Conservation (phyloP, 1,140 invertebrate species). For the Dufourea novaeangliae region DNA sequence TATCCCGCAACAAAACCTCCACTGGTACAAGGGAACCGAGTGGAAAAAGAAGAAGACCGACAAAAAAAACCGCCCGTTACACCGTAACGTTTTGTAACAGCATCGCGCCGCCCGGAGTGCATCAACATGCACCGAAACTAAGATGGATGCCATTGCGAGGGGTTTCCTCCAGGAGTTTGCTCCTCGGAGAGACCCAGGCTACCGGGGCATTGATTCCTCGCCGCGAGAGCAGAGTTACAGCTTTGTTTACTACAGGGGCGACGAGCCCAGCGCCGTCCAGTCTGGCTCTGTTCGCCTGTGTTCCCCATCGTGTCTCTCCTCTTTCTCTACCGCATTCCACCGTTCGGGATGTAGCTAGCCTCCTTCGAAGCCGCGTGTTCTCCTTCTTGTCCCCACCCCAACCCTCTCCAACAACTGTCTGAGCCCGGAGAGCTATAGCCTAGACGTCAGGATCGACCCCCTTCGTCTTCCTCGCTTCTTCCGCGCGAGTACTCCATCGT, state of each 20-base stretch:
- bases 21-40: background rate
- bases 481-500: slow-evolving; percentile 39
- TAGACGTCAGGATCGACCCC: slow-evolving; percentile 56
- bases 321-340: background rate
- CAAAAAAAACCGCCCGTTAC: background rate
- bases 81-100: background rate
- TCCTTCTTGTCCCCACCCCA: background rate
- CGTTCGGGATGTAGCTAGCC: slow-evolving; percentile 4
- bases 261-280: slow-evolving; percentile 80
- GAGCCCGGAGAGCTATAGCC: slow-evolving; percentile 43
- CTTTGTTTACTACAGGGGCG: slow-evolving; percentile 80
- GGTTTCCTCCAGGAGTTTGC: slow-evolving; percentile 56
- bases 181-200: slow-evolving; percentile 47
- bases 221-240: slow-evolving; percentile 80
- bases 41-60: background rate
- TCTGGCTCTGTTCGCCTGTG: slow-evolving; percentile 71
- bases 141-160: slow-evolving; percentile 72
- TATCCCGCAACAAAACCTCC: no score
- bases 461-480: slow-evolving; percentile 49
- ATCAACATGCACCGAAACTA: slow-evolving; percentile 76
- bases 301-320: slow-evolving; percentile 41
- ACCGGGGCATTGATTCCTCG: slow-evolving; percentile 79
- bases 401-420: slow-evolving; percentile 14
- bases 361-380: slow-evolving; percentile 12
- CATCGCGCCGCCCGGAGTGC: slow-evolving; percentile 41